Base-by-base conservation (phyloP, 2,113 vertebrate genomes). In the Gadus chalcogrammus region DNA sequence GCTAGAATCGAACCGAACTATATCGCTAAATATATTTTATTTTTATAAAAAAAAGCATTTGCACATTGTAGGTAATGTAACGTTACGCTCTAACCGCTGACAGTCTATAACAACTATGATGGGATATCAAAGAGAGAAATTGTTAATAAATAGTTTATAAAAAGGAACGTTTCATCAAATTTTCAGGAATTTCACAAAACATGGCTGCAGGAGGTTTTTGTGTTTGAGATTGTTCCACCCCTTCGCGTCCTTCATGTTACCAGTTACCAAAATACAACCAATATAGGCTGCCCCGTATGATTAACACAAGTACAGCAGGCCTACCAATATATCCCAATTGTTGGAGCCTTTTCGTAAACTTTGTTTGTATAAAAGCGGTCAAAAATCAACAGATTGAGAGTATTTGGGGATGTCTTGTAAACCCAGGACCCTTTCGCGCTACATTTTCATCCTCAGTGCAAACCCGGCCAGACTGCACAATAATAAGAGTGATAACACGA, bases 141-240 rank as follows among this genome's bases (percentile, higher is more conserved):
- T 48, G 42, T 48, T 48, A 1, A 48, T 48, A 13, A 48, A 9
- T 48, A 48, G 42, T 48, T 48, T 12, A 48, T 7, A 13, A 48
- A 48, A 12, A 9, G 12, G 12, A 48, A 48, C 31, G 31, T 35
- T 35, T 35, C 4, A 35, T 35, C 31, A 91, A 91, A 27, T 89
- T 91, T 87, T 77, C 69, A 69, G 73, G 84, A 91, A 90, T 88
- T 84, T 91, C 87, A 86, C 80, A 87, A 92, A 93, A 93, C 90
- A 93, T 93, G 92, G 92, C 92, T 92, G 92, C 90, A 91, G 82
- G 88, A 88, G 87, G 87, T 91, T 92, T 91, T 90, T 88, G 88
- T 89, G 89, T 88, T 91, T 89, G 74, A 89, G 88, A 89, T 87
- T 87, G 87, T 89, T 88, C 86, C 86, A 86, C 88, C 88, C 84